Base-by-base conservation (phyloP, 2,888 invertebrate species). In the Leptopilina syphax region DNA sequence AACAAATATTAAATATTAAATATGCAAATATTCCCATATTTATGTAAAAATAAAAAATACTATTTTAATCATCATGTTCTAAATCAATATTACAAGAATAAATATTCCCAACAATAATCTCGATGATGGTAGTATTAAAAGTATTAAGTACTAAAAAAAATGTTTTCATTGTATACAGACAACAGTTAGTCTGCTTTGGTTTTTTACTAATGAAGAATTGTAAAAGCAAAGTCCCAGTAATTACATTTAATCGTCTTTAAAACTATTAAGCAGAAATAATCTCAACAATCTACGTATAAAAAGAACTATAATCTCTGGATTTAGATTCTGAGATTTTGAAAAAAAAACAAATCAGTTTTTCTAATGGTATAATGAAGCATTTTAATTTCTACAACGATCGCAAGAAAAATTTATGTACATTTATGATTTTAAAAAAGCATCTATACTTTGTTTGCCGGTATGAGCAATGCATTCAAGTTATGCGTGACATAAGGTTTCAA, bases 141-240 rank as follows among this genome's bases (percentile, higher is more conserved):
- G 10, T 13, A 70, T 70, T 13, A 70, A 70, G 13, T 7, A 50
- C 27, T 12, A 70, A 50, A 18, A 24, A 70, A 50, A 44, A 50
- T 7, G 50, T 27, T 70, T 70, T 54, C 47, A 70, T 70, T 70
- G 70, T 27, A 60, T 18, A 18, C 9, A 27, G 27, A 50, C 50
- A 68, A 68, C 68, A 68, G 68, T 68, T 50, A 68, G 47, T 12
- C 12, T 50, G 18, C 12, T 68, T 68, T 24, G 50, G 50, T 27
- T 68, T 66, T 67, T 50, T 50, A 12, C 50, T 13, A 13, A 50
- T 68, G 10, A 50, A 12, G 67, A 47, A 10, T 67, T 10, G 67
- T 67, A 50, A 10, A 47, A 68, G 24, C 50, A 50, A 18, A 68
- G 50, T 18, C 47, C 50, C 50, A 68, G 41, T 68, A 68, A 68